Evolutionary conservation across 2,797 vertebrate genomes (phyloP).

Genomic region (Zenarchopterus dispar): DNA sequence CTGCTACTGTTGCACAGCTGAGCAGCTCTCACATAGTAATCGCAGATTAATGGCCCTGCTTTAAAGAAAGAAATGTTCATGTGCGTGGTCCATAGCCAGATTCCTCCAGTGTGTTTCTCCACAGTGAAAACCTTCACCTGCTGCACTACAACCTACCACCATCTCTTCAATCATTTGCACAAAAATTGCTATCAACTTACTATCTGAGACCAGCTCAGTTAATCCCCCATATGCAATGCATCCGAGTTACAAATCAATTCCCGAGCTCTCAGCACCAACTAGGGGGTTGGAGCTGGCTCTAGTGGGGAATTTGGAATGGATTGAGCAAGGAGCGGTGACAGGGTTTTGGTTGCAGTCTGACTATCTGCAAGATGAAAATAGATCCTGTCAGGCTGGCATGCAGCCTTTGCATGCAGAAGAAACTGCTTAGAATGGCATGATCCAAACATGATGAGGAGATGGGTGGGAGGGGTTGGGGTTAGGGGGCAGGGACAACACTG

Average conservation of each 20-base stretch:
- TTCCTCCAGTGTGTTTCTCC: background rate
- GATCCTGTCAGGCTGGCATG: conserved; percentile 23
- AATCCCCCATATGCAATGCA: background rate
- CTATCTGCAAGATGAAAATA: conserved; percentile 32
- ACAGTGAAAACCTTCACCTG: conserved; percentile 4
- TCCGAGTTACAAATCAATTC: conserved; percentile 48
- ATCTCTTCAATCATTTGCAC: background rate
- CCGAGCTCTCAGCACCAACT: conserved; percentile 21
- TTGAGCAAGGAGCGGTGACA: background rate
- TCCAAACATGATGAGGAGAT: conserved; percentile 27
- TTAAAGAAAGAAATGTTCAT: background rate
- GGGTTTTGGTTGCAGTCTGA: conserved; percentile 29
- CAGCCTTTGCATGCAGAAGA: background rate
- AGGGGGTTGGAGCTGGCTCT: conserved; percentile 20
- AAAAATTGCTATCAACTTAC: conserved; percentile 12
- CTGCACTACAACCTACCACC: background rate
- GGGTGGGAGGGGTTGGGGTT: no score
- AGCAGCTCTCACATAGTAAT: conserved; percentile 11
- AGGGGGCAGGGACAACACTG: background rate
- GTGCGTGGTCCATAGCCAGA: background rate
- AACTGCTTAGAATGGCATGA: conserved; percentile 7
- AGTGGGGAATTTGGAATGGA: conserved; percentile 52
- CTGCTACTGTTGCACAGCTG: conserved; percentile 15
- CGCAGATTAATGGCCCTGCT: conserved; percentile 27
- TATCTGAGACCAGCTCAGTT: conserved; percentile 13